Conservation (phyloP, 1,140 invertebrate species). For the Cyrtorhinus lividipennis region DNA sequence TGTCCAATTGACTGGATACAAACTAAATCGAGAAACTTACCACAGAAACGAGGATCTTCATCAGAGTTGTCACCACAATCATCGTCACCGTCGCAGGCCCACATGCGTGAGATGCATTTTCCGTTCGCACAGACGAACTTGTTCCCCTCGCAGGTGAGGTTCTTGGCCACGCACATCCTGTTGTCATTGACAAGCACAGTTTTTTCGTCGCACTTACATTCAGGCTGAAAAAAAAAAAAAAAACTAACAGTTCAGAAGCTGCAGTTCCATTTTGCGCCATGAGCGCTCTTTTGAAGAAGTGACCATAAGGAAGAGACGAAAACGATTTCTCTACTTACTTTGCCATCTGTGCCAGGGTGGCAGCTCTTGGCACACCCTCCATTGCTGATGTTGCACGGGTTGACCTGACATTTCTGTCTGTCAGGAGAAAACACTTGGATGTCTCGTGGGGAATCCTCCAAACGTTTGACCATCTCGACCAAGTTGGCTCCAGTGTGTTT, state of each 20-base stretch:
- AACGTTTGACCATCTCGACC: conserved; percentile 80
- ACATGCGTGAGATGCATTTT: conserved; percentile 87
- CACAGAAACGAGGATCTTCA: conserved; percentile 82
- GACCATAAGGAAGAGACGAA: too few species aligned
- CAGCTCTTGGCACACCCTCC: conserved; percentile 93
- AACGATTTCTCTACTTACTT: too few species aligned
- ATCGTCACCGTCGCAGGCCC: conserved; percentile 88
- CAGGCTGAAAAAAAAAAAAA: conserved; percentile 33
- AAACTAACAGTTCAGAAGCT: not conserved
- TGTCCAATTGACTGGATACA: conserved; percentile 23
- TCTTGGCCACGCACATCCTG: conserved; percentile 75
- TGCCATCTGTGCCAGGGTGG: conserved; percentile 69
- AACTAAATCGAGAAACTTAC: conserved; percentile 38
- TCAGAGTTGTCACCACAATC: conserved; percentile 91
- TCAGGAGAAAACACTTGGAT: conserved; percentile 73
- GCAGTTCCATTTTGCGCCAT: not conserved
- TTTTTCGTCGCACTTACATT: conserved; percentile 75
- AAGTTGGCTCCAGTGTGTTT: conserved; percentile 93
- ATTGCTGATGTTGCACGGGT: conserved; percentile 83
- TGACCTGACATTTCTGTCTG: conserved; percentile 64
- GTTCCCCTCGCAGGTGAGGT: conserved; percentile 69
- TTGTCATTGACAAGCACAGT: conserved; percentile 83
- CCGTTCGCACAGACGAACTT: conserved; percentile 92
- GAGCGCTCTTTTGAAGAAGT: too few species aligned
- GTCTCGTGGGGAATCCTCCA: conserved; percentile 81